Evolutionary conservation across 2,113 vertebrate genomes (phyloP).

Genomic region (Oreamnos americanus): DNA sequence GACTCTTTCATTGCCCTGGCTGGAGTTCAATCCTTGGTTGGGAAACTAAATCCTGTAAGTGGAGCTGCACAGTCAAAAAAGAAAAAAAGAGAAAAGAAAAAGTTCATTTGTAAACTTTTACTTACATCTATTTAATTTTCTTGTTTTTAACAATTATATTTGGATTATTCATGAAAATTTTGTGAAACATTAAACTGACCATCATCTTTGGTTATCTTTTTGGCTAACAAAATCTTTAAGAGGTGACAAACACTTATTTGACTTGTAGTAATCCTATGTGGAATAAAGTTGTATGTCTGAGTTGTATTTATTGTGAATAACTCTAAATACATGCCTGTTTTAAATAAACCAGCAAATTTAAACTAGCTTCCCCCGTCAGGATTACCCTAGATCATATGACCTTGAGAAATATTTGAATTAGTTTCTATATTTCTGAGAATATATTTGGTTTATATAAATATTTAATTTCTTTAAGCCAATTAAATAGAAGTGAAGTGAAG

Average conservation of each 20-base stretch:
- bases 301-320: neutral
- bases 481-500: neutral
- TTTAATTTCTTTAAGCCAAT: neutral
- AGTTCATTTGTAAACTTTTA: neutral
- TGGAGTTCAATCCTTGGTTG: neutral
- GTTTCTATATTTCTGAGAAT: neutral
- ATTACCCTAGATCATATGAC: neutral
- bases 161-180: neutral
- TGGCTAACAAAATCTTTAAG: neutral
- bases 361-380: neutral
- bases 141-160: neutral
- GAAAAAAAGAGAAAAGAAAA: neutral
- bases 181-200: neutral
- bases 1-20: neutral
- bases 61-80: neutral
- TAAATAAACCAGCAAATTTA: neutral
- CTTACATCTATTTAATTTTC: neutral
- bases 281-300: neutral
- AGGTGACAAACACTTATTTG: neutral
- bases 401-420: neutral
- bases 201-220: neutral
- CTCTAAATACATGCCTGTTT: neutral
- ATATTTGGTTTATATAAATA: neutral
- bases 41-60: neutral
- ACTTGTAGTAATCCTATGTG: neutral